Base-by-base conservation (phyloP, 2,113 vertebrate species). In the Platichthys stellatus region DNA sequence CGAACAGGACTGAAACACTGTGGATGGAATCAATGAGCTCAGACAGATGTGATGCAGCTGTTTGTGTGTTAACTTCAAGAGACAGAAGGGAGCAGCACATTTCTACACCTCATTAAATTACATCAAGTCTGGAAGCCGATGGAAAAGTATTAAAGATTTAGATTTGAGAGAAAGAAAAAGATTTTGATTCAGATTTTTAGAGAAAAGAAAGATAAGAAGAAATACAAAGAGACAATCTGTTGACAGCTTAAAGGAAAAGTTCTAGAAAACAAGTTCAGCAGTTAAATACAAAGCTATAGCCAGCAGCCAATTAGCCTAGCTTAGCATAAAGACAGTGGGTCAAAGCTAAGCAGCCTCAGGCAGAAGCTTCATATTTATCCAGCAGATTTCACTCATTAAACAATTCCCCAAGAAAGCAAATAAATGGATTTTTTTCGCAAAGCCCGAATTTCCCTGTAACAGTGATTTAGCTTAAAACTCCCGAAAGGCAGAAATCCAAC, bases 1-100 rank as follows among this genome's bases (percentile, higher is more conserved):
- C 96, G 94, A 95, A 95, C 84, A 94, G 93, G 75, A 95, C 93
- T 93, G 94, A 83, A 78, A 83, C 63, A 12, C 81, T 66, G 62
- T 85, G 92, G 88, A 91, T 90, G 88, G 91, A 92, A 88, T 91
- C 79, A 1, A 74, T 59, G 18, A 83, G 47, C 24, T 40, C 69
- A 69, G 70, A 70, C 58, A 61, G 63, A 78, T 15, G 65, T 65
- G 63, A 67, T 26, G 45, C 67, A 79, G 76, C 63, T 24, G 31
- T 31, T 31, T 31, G 63, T 56, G 40, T 40, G 13, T 24, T 17
- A 72, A 40, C 31, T 61, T 23, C 66, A 67, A 31, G 12, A 43
- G 2, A 43, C 12, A 43, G 40, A 43, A 43, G 40, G 40, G 12
- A 69, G 60, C 5, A 20, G 13, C 2, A 51, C 15, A 18, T 51